Evolutionary conservation across 2,113 vertebrate species (phyloP).

Genomic region (Pelodiscus sinensis): DNA sequence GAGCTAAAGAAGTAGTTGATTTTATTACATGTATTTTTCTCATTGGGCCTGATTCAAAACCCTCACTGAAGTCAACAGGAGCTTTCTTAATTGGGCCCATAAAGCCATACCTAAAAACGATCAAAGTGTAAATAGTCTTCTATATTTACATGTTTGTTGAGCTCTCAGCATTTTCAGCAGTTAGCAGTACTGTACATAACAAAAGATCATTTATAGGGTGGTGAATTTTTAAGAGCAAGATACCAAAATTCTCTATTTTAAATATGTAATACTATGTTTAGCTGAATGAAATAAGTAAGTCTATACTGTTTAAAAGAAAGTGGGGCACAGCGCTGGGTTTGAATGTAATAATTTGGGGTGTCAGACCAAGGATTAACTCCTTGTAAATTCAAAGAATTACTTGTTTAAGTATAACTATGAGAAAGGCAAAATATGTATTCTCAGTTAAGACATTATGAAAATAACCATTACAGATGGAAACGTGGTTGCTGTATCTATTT

Average conservation of each 20-base stretch:
- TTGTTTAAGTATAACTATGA: conserved; percentile 25
- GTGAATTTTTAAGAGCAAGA: conserved; percentile 54
- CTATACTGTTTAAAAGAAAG: conserved; percentile 13
- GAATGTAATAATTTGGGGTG: conserved; percentile 50
- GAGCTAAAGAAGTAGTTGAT: conserved; percentile 25
- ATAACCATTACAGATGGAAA: conserved; percentile 38
- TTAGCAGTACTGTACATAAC: conserved; percentile 27
- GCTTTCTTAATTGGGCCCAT: not conserved
- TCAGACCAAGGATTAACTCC: conserved; percentile 55
- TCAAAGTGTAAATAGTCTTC: conserved; percentile 56
- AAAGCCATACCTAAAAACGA: conserved; percentile 62
- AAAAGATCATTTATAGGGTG: conserved; percentile 48
- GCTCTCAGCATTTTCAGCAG: conserved; percentile 52
- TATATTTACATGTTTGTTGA: conserved; percentile 56
- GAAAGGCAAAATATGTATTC: conserved; percentile 39
- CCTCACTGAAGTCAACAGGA: not conserved
- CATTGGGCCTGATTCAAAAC: conserved; percentile 27
- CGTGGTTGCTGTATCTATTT: conserved; percentile 1
- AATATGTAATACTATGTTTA: conserved; percentile 57
- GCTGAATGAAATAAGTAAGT: conserved; percentile 61
- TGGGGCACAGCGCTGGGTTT: conserved; percentile 59
- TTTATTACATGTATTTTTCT: conserved; percentile 39
- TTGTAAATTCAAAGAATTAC: conserved; percentile 50
- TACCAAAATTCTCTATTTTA: conserved; percentile 32
- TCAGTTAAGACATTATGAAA: conserved; percentile 47